phyloP scores from a whole-genome alignment of 2,113 vertebrate species.

The Vimba vimba region DNA sequence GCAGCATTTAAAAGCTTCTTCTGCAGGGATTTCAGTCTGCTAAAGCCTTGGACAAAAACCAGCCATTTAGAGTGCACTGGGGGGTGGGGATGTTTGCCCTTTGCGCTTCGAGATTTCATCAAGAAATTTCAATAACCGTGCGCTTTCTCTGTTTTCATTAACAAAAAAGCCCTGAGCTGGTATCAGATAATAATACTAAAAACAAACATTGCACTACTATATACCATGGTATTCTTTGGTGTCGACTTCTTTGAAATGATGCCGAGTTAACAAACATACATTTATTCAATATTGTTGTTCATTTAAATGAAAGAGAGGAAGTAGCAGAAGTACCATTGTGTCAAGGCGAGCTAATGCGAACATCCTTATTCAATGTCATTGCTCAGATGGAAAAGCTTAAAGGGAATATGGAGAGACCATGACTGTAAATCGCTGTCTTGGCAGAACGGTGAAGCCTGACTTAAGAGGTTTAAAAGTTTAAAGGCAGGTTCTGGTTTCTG shows the following conservation, averaged over 20 bases:
- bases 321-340: not conserved
- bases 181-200: not conserved
- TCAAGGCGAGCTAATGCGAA: slow-evolving; percentile 1
- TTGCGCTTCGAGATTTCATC: slow-evolving; percentile 14
- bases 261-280: not conserved
- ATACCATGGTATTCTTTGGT: not conserved
- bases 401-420: slow-evolving; percentile 25
- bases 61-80: not conserved
- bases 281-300: not conserved
- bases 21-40: slow-evolving; percentile 18
- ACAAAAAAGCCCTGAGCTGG: not conserved
- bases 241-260: not conserved
- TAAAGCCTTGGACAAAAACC: slow-evolving; percentile 26
- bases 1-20: slow-evolving; percentile 17
- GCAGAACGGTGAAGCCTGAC: slow-evolving; percentile 20
- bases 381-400: slow-evolving; percentile 29
- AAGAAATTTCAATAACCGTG: not conserved
- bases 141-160: not conserved
- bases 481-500: slow-evolving; percentile 23
- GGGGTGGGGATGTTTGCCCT: not conserved
- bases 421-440: slow-evolving; percentile 32
- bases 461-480: slow-evolving; percentile 54
- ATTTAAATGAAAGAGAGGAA: not conserved
- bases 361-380: slow-evolving; percentile 13
- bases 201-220: not conserved